Evolutionary conservation across 2,888 invertebrate species (phyloP).

Genomic region (Lepidonotus clava): DNA sequence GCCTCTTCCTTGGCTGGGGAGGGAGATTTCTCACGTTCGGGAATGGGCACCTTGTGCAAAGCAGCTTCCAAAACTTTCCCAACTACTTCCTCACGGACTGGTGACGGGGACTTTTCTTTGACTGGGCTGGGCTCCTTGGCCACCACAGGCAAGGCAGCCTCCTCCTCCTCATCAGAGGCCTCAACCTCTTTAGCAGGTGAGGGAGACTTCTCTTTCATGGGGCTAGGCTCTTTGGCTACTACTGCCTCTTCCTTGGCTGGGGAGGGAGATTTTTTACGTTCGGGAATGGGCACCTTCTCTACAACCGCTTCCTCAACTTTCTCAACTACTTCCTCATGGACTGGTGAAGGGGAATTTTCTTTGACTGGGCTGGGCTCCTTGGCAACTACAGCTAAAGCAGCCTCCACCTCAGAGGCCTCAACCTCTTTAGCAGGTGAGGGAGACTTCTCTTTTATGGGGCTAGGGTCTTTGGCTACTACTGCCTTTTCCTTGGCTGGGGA

Average conservation of each 20-base stretch:
- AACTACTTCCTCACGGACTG: neutral
- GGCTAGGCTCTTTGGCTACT: conserved; percentile 16
- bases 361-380: neutral
- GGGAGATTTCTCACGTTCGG: neutral
- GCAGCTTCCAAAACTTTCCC: neutral
- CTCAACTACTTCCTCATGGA: neutral
- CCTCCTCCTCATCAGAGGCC: conserved; percentile 1
- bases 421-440: neutral
- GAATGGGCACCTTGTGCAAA: neutral
- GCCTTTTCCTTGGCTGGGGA: neutral
- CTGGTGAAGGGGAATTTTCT: conserved; percentile 26
- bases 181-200: conserved; percentile 4
- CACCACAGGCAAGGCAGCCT: conserved; percentile 4
- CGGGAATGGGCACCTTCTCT: conserved; percentile 21
- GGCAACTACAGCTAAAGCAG: no score
- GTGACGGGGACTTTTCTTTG: neutral
- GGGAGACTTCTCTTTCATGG: conserved; percentile 30
- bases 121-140: neutral
- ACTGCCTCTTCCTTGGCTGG: neutral
- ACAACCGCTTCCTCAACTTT: conserved; percentile 7
- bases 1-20: neutral
- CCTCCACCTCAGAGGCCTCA: neutral
- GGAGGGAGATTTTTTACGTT: neutral
- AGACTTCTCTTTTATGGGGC: neutral
- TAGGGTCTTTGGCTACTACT: conserved; percentile 3